A percentile compares a stretch with the other conserved stretches of the same genome.
These are phyloP conservation scores for Himalopsyche phryganea DNA, from an alignment of 1,140 invertebrate genomes.

Conservation along the genomic window DNA sequence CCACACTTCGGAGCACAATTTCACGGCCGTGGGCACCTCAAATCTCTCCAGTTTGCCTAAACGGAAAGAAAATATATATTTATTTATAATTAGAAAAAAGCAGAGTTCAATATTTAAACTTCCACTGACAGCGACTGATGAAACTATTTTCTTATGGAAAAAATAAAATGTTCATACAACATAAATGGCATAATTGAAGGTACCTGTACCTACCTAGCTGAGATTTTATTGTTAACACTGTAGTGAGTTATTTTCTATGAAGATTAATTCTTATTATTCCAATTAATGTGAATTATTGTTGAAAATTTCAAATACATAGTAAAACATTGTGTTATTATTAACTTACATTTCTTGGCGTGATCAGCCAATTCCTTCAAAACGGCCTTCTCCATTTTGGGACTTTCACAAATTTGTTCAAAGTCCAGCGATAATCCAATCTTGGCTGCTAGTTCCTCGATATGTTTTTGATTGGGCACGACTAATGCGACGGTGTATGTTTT, in stretches of 20 bases:
- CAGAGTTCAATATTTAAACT: too few relatives aligned
- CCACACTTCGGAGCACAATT: constrained; percentile 88
- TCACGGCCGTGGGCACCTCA: constrained; percentile 89
- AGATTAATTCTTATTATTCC: too few relatives aligned
- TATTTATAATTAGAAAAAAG: too few relatives aligned
- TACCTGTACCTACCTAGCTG: too few relatives aligned
- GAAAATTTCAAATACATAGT: too few relatives aligned
- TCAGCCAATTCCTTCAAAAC: constrained; percentile 75
- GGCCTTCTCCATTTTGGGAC: constrained; percentile 68
- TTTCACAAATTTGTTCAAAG: constrained; percentile 74
- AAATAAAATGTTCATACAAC: too few relatives aligned
- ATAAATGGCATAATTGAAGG: too few relatives aligned
- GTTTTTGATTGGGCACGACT: constrained; percentile 79
- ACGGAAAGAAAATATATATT: constrained; percentile 17
- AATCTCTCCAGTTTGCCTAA: constrained; percentile 84
- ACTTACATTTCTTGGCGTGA: constrained; percentile 79
- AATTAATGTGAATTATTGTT: too few relatives aligned
- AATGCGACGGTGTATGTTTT: constrained; percentile 87
- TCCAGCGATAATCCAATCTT: constrained; percentile 58
- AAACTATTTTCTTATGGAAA: too few relatives aligned
- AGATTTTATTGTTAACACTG: too few relatives aligned
- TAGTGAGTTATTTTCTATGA: too few relatives aligned
- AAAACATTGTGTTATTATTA: not conserved
- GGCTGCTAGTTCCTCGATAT: constrained; percentile 65
- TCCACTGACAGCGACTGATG: too few relatives aligned